Base-by-base conservation (phyloP, 1,140 invertebrate genomes). In the Copidosoma floridanum region DNA sequence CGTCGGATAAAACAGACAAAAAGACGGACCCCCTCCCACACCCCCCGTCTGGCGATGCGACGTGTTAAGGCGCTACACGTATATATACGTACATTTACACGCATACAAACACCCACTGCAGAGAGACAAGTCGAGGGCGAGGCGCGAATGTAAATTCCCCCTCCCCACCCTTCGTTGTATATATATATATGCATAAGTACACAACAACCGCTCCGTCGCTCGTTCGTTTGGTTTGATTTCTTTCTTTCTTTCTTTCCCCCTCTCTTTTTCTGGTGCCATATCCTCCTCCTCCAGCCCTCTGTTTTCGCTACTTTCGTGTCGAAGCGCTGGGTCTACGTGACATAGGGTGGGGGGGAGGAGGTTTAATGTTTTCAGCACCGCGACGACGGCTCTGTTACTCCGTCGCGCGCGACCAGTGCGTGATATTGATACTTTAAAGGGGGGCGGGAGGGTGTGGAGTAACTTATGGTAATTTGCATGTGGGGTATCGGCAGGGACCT, bases 61-160 rank as follows among this genome's bases (percentile, higher is more conserved):
- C n/a, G n/a, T n/a, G n/a, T n/a, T n/a, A n/a, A n/a, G n/a, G n/a
- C n/a, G n/a, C n/a, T n/a, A n/a, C n/a, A n/a, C n/a, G n/a, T n/a
- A n/a, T n/a, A n/a, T n/a, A n/a, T n/a, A n/a, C n/a, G n/a, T n/a
- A n/a, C n/a, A n/a, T n/a, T n/a, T n/a, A n/a, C n/a, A n/a, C 44
- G 20, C 56, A 37, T 57, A 48, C 35, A 32, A 41, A 32, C 57
- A 35, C 57, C 57, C 48, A 58, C 57, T 26, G 18, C 21, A 10
- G 10, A 41, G 21, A n/a, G 14, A 4, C 24, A 27, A 27, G 23
- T 43, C 23, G 2, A 44, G 23, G 7, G 27, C 24, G 7, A 40
- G 27, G 52, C 35, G 57, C 38, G 26, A 58, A 51, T 58, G 47
- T 32, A 50, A 58, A 58, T 51, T 43, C 26, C 43, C 43, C 26